A percentile compares a stretch with the other conserved stretches of the same genome.
Evolutionary conservation across 2,888 invertebrate genomes (phyloP).

Genomic region (Drosophila ezoana): DNA sequence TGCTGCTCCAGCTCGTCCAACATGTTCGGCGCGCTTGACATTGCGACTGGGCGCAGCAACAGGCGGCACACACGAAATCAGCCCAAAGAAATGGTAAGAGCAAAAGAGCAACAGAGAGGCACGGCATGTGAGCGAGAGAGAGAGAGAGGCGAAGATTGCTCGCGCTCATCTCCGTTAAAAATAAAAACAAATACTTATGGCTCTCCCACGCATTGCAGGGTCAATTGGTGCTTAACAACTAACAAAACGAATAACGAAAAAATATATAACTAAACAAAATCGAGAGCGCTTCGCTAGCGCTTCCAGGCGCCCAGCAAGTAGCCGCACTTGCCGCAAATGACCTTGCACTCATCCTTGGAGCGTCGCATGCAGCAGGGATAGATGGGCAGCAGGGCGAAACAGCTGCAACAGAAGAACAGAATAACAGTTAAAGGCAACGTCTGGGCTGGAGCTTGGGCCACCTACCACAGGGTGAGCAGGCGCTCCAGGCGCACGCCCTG

Average conservation of each 20-base stretch:
- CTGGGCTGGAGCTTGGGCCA: not conserved
- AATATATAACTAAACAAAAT: slow-evolving; percentile 7
- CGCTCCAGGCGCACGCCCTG: slow-evolving; percentile 73
- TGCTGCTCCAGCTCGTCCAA: slow-evolving; percentile 71
- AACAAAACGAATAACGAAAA: slow-evolving; percentile 6
- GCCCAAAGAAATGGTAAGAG: not conserved
- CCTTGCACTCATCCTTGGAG: slow-evolving; percentile 70
- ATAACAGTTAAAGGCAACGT: not conserved
- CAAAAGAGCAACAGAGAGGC: slow-evolving; percentile 7
- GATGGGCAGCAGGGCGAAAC: slow-evolving; percentile 73
- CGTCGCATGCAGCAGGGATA: slow-evolving; percentile 72
- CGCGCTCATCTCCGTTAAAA: slow-evolving; percentile 34
- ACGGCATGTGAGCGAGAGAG: slow-evolving; percentile 11
- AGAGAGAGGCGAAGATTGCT: not conserved
- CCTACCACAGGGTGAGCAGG: slow-evolving; percentile 70
- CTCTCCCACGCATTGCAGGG: slow-evolving; percentile 37
- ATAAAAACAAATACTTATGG: slow-evolving; percentile 17
- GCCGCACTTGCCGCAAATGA: slow-evolving; percentile 78
- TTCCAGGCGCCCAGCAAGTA: slow-evolving; percentile 77
- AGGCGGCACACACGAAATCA: slow-evolving; percentile 3
- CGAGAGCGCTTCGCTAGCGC: slow-evolving; percentile 44
- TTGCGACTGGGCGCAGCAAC: slow-evolving; percentile 54
- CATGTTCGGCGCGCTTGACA: slow-evolving; percentile 68
- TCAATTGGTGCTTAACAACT: slow-evolving; percentile 43
- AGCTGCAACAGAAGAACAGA: slow-evolving; percentile 47